Conservation (phyloP, 2,113 vertebrate species). For the Pygoscelis adeliae region DNA sequence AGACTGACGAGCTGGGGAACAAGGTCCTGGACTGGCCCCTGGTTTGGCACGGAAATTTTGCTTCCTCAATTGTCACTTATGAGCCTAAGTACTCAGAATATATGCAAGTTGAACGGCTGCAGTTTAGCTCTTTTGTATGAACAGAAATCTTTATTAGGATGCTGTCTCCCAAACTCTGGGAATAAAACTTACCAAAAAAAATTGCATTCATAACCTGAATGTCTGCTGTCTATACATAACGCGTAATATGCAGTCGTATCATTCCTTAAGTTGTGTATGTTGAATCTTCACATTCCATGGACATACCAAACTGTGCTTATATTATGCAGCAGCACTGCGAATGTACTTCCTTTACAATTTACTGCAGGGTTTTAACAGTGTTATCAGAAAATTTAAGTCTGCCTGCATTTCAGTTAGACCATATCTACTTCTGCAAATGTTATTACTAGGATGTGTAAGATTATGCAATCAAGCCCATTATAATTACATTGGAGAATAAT, state of each 20-base stretch:
- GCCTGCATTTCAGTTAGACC: constrained; percentile 25
- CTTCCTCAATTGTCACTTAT: neutral
- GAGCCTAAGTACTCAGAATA: neutral
- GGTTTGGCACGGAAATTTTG: neutral
- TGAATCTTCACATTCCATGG: neutral
- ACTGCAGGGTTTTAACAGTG: neutral
- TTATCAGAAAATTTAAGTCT: constrained; percentile 34
- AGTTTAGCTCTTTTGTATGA: neutral
- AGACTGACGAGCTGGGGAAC: neutral
- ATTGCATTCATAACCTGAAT: neutral
- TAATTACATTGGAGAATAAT: constrained; percentile 59
- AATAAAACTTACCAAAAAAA: neutral
- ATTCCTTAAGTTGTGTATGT: neutral
- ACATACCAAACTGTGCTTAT: neutral
- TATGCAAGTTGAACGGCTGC: neutral
- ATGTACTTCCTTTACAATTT: neutral
- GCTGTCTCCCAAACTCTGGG: neutral
- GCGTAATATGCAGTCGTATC: neutral
- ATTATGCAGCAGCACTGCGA: neutral
- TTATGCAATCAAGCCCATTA: constrained; percentile 51
- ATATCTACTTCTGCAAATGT: constrained; percentile 30
- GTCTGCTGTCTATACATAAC: neutral
- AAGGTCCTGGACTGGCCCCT: neutral
- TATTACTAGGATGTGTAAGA: constrained; percentile 45
- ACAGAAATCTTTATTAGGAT: neutral